A percentile compares a stretch with the other conserved stretches of the same genome.
These are phyloP conservation scores for Sipha maydis DNA, from an alignment of 2,888 invertebrate genomes.

Conservation along the genomic window DNA sequence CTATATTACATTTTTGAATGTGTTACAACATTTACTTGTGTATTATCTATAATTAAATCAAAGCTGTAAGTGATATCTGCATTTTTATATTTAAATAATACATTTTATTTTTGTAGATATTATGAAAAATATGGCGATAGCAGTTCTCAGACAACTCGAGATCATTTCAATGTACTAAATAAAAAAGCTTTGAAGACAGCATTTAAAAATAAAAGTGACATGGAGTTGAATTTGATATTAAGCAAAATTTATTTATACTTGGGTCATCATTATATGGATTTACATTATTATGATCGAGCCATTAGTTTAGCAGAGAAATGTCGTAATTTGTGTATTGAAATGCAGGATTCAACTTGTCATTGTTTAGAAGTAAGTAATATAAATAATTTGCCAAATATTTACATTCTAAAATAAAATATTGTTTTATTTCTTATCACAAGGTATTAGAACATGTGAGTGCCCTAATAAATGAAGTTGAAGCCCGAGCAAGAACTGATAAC, in stretches of 20 bases:
- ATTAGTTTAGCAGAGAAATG: slow-evolving; percentile 48
- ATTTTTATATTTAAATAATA: too few relatives aligned
- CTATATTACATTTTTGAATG: too few relatives aligned
- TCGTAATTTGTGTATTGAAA: slow-evolving; percentile 30
- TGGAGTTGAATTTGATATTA: slow-evolving; percentile 32
- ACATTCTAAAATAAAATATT: neutral
- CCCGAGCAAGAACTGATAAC: slow-evolving; percentile 13
- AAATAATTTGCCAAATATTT: neutral
- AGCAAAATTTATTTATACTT: slow-evolving; percentile 54
- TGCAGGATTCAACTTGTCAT: neutral
- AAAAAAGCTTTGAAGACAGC: slow-evolving; percentile 32
- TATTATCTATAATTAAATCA: too few relatives aligned
- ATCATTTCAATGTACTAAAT: slow-evolving; percentile 26
- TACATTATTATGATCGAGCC: slow-evolving; percentile 45
- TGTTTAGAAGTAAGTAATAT: neutral
- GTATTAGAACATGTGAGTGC: slow-evolving; percentile 13
- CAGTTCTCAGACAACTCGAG: neutral
- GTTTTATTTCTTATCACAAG: slow-evolving; percentile 9
- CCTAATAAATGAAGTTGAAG: slow-evolving; percentile 27
- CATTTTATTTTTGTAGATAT: neutral
- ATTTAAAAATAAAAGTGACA: slow-evolving; percentile 19
- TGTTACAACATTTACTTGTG: too few relatives aligned
- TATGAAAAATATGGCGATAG: slow-evolving; percentile 43
- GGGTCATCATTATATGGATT: slow-evolving; percentile 55
- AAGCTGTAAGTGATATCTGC: too few relatives aligned